Conservation (phyloP, 2,797 vertebrate genomes). For the Coranthus polyacanthus region DNA sequence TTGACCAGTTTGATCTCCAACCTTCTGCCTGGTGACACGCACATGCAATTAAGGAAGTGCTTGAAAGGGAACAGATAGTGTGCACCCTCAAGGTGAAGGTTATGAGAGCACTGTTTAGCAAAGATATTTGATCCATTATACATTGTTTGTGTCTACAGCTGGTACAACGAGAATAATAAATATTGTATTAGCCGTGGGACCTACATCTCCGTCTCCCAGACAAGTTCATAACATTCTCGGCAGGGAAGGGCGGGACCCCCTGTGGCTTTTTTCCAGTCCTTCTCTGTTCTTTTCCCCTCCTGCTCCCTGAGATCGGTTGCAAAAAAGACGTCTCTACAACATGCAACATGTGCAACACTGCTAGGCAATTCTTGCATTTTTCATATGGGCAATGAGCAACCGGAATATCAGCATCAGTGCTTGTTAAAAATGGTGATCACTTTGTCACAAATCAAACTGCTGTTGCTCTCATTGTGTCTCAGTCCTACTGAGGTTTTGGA, state of each 20-base stretch:
- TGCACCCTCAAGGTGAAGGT: conserved; percentile 70
- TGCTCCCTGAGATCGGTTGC: conserved; percentile 60
- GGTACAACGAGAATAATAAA: conserved; percentile 75
- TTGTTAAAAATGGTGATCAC: conserved; percentile 69
- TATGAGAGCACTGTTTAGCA: conserved; percentile 72
- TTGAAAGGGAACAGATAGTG: conserved; percentile 55
- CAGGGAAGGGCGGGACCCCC: conserved; percentile 78
- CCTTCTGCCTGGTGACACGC: conserved; percentile 41
- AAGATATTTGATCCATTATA: conserved; percentile 84
- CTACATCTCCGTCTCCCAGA: conserved; percentile 74
- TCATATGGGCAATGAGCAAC: conserved; percentile 60
- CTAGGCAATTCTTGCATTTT: conserved; percentile 62
- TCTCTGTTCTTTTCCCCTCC: conserved; percentile 61
- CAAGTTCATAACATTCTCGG: conserved; percentile 83
- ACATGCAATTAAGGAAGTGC: conserved; percentile 57
- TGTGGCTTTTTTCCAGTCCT: conserved; percentile 63
- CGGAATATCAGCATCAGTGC: conserved; percentile 63
- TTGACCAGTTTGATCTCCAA: conserved; percentile 56
- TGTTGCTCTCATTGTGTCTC: conserved; percentile 40
- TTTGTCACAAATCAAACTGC: conserved; percentile 67
- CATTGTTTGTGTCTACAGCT: conserved; percentile 82
- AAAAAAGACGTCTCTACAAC: conserved; percentile 51
- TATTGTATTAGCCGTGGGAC: conserved; percentile 80
- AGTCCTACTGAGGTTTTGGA: conserved; percentile 27
- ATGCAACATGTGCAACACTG: conserved; percentile 46